Base-by-base conservation (phyloP, 53 echinoderm and acorn worm species). In the Stichopus horrens region DNA sequence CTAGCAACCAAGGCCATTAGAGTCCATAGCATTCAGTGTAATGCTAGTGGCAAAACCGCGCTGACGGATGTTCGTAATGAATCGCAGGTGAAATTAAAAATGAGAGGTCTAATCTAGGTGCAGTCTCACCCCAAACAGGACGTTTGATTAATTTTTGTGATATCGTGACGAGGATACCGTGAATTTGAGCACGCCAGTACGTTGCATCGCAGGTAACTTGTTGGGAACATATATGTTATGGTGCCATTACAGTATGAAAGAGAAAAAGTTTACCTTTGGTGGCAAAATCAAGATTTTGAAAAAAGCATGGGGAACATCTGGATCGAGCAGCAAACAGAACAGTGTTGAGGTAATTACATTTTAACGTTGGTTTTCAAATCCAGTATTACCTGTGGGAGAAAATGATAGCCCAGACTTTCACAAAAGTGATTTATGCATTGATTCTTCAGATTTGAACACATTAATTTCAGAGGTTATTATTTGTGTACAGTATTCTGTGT, bases 261-360 rank as follows among this genome's bases (percentile, higher is more conserved):
- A 86, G 74, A 86, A 86, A 74, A 86, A 86, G 74, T 74, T 86
- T 74, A 67, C 86, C 53, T 86, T 86, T 86, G 86, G 86, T 13
- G 74, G 86, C 52, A 86, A 86, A 71, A 86, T 86, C 57, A 86
- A 86, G 86, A 86, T 86, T 86, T 74, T 86, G 73, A 86, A 86
- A 74, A 86, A 86, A 53, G 86, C 86, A 86, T 86, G 86, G 86
- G 86, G 86, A 71, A 86, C 73, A 53, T 73, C 86, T 23, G 73
- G 73, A 73, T 86, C 86, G 18, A 23, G 60, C 16, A 56, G 53
- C 10, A 58, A 84, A 22, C 57, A 37, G 37, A 37, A 58, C 23
- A 65, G 63, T 52, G 85, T 23, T 84, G 85, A 84, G 85, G 85
- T 65, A 84, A 57, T n/a, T 67, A 67, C n/a, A 14, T 1, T 11